Evolutionary conservation across 2,113 vertebrate genomes (phyloP).

Genomic region (Stigmatopora argus): DNA sequence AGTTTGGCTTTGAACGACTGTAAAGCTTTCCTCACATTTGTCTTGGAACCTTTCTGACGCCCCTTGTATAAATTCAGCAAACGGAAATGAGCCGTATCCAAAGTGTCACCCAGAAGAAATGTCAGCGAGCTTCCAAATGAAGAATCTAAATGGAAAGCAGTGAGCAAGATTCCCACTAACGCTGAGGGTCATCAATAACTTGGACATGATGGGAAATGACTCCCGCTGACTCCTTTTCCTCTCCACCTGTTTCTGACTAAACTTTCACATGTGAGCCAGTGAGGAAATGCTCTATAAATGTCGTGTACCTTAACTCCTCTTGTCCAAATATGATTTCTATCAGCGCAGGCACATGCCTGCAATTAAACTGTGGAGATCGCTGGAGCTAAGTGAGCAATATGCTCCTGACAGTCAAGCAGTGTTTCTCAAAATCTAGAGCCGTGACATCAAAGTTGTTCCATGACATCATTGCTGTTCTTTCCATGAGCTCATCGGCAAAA

Average conservation of each 20-base stretch:
- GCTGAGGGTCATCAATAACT: not conserved
- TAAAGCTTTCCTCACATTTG: not conserved
- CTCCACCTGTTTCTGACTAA: slow-evolving; percentile 2
- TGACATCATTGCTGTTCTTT: not conserved
- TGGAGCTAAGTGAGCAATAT: not conserved
- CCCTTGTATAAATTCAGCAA: not conserved
- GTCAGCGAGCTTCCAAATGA: not conserved
- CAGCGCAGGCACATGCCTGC: not conserved
- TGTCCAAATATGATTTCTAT: slow-evolving; percentile 2
- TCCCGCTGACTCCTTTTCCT: not conserved
- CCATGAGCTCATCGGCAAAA: not conserved
- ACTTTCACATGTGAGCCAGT: not conserved
- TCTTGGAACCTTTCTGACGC: not conserved
- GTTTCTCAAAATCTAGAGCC: not conserved
- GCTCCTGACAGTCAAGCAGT: not conserved
- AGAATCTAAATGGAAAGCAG: not conserved
- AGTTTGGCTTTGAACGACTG: too few species aligned
- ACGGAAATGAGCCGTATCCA: not conserved
- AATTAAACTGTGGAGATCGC: not conserved
- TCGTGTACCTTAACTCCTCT: not conserved
- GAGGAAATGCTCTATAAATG: not conserved
- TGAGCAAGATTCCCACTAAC: not conserved
- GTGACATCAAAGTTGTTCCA: not conserved
- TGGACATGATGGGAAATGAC: slow-evolving; percentile 3
- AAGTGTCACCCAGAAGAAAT: not conserved